phyloP scores from a whole-genome alignment of 2,113 vertebrate species.

The Amphiprion ocellaris region DNA sequence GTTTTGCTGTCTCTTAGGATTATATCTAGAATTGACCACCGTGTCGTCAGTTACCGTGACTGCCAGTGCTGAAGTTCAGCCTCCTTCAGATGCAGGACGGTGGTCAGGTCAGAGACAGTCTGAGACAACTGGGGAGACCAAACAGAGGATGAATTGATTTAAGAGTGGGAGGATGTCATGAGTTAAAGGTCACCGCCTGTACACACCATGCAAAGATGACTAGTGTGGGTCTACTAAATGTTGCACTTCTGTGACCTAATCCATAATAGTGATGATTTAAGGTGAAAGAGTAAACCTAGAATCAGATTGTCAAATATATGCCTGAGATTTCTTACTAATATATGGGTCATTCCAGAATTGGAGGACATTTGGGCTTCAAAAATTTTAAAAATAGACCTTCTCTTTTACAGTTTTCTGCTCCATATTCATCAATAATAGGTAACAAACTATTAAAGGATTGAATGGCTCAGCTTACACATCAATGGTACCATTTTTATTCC shows the following conservation, averaged over 20 bases:
- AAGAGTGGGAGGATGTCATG: neutral
- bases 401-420: too few relatives aligned
- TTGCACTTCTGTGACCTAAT: neutral
- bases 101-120: slow-evolving; percentile 80
- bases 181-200: neutral
- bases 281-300: neutral
- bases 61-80: slow-evolving; percentile 84
- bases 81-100: slow-evolving; percentile 80
- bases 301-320: neutral
- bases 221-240: neutral
- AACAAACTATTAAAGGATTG: too few relatives aligned
- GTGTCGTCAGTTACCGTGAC: slow-evolving; percentile 76
- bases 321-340: too few relatives aligned
- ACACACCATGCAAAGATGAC: neutral
- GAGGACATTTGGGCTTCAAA: too few relatives aligned
- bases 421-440: too few relatives aligned
- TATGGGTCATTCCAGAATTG: too few relatives aligned
- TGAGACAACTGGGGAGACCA: slow-evolving; percentile 76
- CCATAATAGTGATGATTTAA: neutral
- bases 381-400: too few relatives aligned
- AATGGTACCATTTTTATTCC: too few relatives aligned
- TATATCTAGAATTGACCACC: neutral
- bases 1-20: neutral
- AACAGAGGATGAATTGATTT: neutral
- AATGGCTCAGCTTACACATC: too few relatives aligned